Evolutionary conservation across 1,140 invertebrate genomes (phyloP).

Genomic region (Habropoda laboriosa): DNA sequence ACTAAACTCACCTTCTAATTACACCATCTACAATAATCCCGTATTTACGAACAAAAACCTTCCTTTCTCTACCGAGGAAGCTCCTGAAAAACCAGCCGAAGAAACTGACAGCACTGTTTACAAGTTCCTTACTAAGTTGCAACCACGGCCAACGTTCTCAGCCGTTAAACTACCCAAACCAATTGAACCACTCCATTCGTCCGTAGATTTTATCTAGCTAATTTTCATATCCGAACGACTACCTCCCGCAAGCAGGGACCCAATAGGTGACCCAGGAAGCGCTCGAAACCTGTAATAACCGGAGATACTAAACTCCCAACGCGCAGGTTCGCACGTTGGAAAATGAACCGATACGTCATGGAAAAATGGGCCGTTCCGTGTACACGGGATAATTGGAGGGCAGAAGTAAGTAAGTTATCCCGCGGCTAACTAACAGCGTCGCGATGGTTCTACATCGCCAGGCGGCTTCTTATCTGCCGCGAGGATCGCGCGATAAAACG

Average conservation of each 20-base stretch:
- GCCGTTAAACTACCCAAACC: not conserved
- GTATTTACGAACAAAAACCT: not conserved
- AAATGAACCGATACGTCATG: slow-evolving; percentile 25
- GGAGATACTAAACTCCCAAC: slow-evolving; percentile 1
- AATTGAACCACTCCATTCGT: slow-evolving; percentile 24
- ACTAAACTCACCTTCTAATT: slow-evolving; percentile 7
- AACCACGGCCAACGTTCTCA: not conserved
- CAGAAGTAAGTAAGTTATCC: slow-evolving; percentile 42
- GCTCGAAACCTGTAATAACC: not conserved
- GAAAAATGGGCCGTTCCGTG: slow-evolving; percentile 26
- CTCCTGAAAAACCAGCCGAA: not conserved
- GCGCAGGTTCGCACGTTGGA: slow-evolving; percentile 9
- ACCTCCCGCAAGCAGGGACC: slow-evolving; percentile 28
- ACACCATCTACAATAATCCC: not conserved
- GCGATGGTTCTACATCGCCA: slow-evolving; percentile 19
- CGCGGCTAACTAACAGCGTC: slow-evolving; percentile 35
- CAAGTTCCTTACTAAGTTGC: slow-evolving; percentile 15
- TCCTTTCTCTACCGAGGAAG: not conserved
- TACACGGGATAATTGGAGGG: slow-evolving; percentile 29
- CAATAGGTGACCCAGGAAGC: slow-evolving; percentile 12
- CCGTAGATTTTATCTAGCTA: slow-evolving; percentile 7
- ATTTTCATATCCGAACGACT: slow-evolving; percentile 11
- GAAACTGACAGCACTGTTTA: not conserved
- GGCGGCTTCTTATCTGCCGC: slow-evolving; percentile 20
- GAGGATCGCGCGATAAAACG: slow-evolving; percentile 47